These are phyloP conservation scores for Colletes gigas DNA, from an alignment of 1,140 invertebrate genomes.

Conservation along the genomic window DNA sequence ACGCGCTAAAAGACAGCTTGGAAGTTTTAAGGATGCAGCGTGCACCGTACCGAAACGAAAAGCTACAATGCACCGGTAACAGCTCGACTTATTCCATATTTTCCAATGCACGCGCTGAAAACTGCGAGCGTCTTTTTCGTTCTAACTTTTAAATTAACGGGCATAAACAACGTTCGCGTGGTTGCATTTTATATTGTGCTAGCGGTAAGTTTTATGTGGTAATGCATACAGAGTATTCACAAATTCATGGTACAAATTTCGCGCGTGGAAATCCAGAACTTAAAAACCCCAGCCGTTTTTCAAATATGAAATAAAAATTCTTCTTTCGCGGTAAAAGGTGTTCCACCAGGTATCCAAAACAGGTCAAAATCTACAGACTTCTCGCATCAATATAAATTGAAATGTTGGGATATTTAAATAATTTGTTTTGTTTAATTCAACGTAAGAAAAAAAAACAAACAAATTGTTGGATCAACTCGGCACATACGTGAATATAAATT, in stretches of 20 bases:
- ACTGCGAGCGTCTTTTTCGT: neutral
- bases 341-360: too few relatives aligned
- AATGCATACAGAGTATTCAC: neutral
- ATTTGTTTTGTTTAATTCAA: too few relatives aligned
- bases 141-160: slow-evolving; percentile 13
- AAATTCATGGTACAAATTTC: neutral
- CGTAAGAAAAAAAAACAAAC: too few relatives aligned
- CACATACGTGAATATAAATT: too few relatives aligned
- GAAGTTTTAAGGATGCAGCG: slow-evolving; percentile 1
- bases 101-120: slow-evolving; percentile 14
- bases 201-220: neutral
- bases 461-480: too few relatives aligned
- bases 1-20: neutral
- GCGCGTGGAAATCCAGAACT: too few relatives aligned
- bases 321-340: too few relatives aligned
- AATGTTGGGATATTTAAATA: too few relatives aligned
- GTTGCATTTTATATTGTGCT: neutral
- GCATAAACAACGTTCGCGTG: neutral
- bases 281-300: too few relatives aligned
- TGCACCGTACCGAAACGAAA: neutral
- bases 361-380: too few relatives aligned
- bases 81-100: slow-evolving; percentile 13
- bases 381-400: too few relatives aligned
- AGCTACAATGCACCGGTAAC: neutral
- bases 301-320: too few relatives aligned